A percentile compares a stretch with the other conserved stretches of the same genome.
Evolutionary conservation across 2,797 vertebrate genomes (phyloP).

Genomic region (Necrosyrtes monachus): DNA sequence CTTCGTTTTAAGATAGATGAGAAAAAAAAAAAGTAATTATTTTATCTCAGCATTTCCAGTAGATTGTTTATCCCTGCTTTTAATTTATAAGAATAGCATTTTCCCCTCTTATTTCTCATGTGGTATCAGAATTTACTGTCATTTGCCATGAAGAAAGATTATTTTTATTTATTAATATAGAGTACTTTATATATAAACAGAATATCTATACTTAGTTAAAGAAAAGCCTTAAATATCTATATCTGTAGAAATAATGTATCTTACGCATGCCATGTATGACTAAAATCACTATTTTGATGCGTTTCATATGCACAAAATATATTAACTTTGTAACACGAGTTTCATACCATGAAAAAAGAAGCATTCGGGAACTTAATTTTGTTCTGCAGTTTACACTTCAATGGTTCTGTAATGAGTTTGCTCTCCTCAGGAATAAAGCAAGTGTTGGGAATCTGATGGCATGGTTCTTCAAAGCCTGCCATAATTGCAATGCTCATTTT

Average conservation of each 20-base stretch:
- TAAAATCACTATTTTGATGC: background rate
- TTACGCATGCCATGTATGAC: background rate
- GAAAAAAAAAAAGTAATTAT: background rate
- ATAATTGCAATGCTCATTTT: background rate
- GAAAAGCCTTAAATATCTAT: background rate
- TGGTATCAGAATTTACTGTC: background rate
- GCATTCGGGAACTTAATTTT: background rate
- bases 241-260: background rate
- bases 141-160: background rate
- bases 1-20: background rate
- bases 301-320: background rate
- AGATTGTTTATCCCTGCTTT: background rate
- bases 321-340: background rate
- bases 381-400: background rate
- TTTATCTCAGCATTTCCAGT: background rate
- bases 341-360: background rate
- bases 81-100: background rate
- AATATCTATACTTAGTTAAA: background rate
- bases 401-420: background rate
- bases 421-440: background rate
- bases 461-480: background rate
- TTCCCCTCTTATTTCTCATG: background rate
- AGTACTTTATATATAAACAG: background rate
- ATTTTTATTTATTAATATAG: background rate
- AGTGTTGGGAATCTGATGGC: background rate